Conservation (phyloP, 92 coral and sea anemone genomes). For the Micromussa lordhowensis region DNA sequence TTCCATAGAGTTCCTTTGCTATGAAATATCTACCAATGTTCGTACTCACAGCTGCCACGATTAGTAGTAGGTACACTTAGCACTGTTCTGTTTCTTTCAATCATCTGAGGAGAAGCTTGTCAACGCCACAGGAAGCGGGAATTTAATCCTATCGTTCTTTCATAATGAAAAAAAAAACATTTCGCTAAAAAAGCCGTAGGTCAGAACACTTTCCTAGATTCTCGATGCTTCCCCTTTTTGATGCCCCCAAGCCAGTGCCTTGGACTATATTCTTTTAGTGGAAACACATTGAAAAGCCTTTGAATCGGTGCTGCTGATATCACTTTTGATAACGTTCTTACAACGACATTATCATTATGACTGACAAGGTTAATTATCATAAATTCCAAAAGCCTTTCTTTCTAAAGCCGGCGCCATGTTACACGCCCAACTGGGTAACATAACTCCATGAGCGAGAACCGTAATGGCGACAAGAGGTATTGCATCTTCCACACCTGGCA, state of each 20-base stretch:
- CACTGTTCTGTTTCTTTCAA: background rate
- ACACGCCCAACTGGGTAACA: background rate
- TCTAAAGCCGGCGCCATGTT: background rate
- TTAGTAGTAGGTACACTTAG: no score
- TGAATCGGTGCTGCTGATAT: background rate
- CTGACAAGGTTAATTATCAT: background rate
- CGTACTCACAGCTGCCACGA: no score
- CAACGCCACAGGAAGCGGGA: background rate
- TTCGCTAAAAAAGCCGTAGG: background rate
- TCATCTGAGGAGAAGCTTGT: background rate
- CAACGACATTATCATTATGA: background rate
- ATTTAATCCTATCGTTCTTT: background rate
- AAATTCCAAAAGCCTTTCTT: background rate
- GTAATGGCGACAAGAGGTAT: background rate
- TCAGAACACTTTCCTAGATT: background rate
- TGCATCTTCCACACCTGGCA: background rate
- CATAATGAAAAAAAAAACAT: background rate
- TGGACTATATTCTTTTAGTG: background rate
- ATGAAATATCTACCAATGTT: no score
- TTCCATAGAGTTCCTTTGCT: no score
- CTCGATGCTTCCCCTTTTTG: background rate
- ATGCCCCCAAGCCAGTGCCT: background rate
- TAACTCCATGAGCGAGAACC: background rate
- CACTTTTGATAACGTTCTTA: background rate
- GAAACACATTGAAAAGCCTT: background rate